Evolutionary conservation across 2,113 vertebrate genomes (phyloP).

Genomic region (Zosterops borbonicus): DNA sequence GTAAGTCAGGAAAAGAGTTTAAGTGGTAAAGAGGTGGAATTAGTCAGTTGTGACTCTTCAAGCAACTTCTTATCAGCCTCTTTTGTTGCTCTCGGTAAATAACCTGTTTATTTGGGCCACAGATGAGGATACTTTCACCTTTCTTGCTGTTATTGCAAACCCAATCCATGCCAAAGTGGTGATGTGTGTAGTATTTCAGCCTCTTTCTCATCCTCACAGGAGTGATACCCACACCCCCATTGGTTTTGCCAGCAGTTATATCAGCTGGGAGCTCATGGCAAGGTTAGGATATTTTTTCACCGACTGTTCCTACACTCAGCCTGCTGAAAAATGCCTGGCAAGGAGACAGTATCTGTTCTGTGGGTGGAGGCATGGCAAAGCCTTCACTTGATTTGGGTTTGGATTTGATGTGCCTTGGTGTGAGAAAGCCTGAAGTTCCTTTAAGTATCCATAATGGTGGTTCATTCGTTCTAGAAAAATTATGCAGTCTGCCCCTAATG

Average conservation of each 20-base stretch:
- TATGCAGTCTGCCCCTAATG: not conserved
- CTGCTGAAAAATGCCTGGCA: not conserved
- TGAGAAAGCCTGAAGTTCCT: not conserved
- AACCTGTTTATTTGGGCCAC: not conserved
- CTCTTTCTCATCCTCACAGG: not conserved
- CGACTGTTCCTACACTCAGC: not conserved
- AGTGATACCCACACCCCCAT: not conserved
- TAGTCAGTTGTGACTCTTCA: not conserved
- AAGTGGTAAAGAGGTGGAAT: not conserved
- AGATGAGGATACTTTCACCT: not conserved
- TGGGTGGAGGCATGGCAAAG: not conserved
- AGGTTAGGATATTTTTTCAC: not conserved
- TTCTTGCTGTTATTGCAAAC: not conserved
- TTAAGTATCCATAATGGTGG: not conserved
- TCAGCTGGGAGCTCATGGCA: not conserved
- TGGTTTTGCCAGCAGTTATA: not conserved
- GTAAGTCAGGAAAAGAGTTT: not conserved
- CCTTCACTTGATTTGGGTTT: not conserved
- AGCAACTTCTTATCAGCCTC: not conserved
- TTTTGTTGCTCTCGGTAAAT: not conserved
- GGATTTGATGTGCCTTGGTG: not conserved
- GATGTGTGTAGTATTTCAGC: not conserved
- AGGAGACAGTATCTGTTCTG: not conserved
- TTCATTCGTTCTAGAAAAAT: not conserved
- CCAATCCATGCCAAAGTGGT: fast-evolving